Conservation (phyloP, 1,140 invertebrate genomes). For the Planococcus citri region DNA sequence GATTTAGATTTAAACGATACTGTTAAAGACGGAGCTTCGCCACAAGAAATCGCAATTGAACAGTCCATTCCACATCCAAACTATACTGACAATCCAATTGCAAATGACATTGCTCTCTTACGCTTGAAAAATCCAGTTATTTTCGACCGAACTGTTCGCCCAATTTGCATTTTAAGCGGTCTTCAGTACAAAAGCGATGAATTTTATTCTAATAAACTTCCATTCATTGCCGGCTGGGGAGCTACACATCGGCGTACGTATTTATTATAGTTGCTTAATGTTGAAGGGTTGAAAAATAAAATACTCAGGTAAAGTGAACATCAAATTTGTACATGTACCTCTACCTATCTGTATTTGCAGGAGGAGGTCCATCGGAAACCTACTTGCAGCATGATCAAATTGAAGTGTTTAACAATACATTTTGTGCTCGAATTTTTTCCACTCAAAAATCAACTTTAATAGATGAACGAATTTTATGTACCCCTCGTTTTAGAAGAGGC, state of each 20-base stretch:
- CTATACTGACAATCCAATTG: conserved; percentile 34
- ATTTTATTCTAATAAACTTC: conserved; percentile 39
- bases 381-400: conserved; percentile 53
- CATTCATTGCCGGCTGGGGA: conserved; percentile 69
- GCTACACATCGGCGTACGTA: conserved; percentile 32
- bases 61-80: conserved; percentile 32
- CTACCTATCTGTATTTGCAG: conserved; percentile 41
- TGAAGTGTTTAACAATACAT: conserved; percentile 47
- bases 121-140: conserved; percentile 33
- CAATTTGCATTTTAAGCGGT: conserved; percentile 59
- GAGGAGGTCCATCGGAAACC: conserved; percentile 46
- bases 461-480: conserved; percentile 52
- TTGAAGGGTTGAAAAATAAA: no score
- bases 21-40: conserved; percentile 30
- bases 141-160: conserved; percentile 43
- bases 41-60: conserved; percentile 32
- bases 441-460: conserved; percentile 44
- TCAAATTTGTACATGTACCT: no score
- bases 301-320: no score
- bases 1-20: conserved; percentile 34
- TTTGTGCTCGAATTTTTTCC: conserved; percentile 47
- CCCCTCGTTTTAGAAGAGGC: conserved; percentile 34
- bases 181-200: conserved; percentile 36
- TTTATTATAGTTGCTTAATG: not conserved
- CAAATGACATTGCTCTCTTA: conserved; percentile 40